Conservation (phyloP, 2,113 vertebrate genomes). For the Psophia crepitans region DNA sequence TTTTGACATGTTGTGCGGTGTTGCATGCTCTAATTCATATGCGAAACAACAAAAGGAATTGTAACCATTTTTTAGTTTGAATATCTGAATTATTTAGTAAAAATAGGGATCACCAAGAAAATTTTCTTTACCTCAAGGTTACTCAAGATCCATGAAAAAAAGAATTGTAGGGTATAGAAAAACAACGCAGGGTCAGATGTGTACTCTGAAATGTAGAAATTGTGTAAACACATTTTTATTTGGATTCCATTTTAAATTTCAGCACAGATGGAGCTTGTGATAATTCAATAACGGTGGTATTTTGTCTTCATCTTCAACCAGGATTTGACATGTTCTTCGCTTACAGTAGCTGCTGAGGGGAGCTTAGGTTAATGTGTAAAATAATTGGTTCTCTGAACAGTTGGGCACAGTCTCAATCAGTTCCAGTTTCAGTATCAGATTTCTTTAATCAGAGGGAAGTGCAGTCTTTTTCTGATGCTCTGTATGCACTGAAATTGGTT, state of each 20-base stretch:
- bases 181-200: not conserved
- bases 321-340: not conserved
- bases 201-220: not conserved
- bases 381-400: constrained; percentile 34
- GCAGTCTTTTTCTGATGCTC: constrained; percentile 8
- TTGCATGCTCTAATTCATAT: not conserved
- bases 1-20: not conserved
- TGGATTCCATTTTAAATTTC: constrained; percentile 19
- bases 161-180: not conserved
- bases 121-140: not conserved
- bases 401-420: constrained; percentile 16
- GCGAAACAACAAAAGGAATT: not conserved
- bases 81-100: not conserved
- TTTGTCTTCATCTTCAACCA: constrained; percentile 18
- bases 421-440: constrained; percentile 15
- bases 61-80: not conserved
- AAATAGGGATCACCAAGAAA: not conserved
- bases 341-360: constrained; percentile 18
- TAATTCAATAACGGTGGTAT: constrained; percentile 4
- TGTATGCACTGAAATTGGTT: not conserved
- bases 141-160: not conserved
- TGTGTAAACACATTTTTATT: constrained; percentile 1
- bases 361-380: constrained; percentile 47
- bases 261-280: constrained; percentile 16
- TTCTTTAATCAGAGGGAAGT: constrained; percentile 40